Conservation (phyloP, 2,888 invertebrate genomes). For the Harpagoxenus sublaevis region DNA sequence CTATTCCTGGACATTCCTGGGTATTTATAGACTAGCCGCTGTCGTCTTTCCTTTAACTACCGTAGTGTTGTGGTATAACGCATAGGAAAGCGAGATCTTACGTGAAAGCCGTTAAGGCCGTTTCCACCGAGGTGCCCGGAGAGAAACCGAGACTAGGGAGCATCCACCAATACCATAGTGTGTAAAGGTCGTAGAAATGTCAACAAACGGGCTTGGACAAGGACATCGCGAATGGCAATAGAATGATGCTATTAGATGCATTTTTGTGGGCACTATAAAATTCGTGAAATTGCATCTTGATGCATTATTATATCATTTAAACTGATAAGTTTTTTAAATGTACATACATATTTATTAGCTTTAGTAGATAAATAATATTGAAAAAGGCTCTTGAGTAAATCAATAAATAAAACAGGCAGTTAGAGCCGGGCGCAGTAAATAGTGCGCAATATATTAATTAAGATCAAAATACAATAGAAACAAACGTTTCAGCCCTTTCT, state of each 20-base stretch:
- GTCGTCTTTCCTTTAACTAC: slow-evolving; percentile 47
- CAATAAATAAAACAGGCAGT: too few relatives aligned
- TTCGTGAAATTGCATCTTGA: neutral
- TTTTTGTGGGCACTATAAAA: slow-evolving; percentile 63
- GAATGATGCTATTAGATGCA: slow-evolving; percentile 34
- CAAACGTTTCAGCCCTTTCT: too few relatives aligned
- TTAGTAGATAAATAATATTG: too few relatives aligned
- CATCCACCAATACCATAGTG: slow-evolving; percentile 60
- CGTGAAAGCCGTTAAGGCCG: slow-evolving; percentile 77
- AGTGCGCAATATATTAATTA: too few relatives aligned
- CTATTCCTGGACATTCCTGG: slow-evolving; percentile 67
- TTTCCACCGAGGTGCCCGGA: slow-evolving; percentile 64
- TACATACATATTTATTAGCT: neutral
- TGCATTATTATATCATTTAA: neutral
- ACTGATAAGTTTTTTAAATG: neutral
- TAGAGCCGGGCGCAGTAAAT: too few relatives aligned
- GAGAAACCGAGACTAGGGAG: slow-evolving; percentile 68
- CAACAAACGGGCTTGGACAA: slow-evolving; percentile 73
- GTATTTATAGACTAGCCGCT: slow-evolving; percentile 69
- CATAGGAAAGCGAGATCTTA: slow-evolving; percentile 70
- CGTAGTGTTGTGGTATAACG: slow-evolving; percentile 56
- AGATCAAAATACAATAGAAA: too few relatives aligned
- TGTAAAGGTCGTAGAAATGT: slow-evolving; percentile 78
- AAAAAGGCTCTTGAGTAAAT: too few relatives aligned
- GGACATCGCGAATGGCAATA: slow-evolving; percentile 58